Conservation (phyloP, 2,797 vertebrate genomes). For the Arnoldichthys spilopterus region DNA sequence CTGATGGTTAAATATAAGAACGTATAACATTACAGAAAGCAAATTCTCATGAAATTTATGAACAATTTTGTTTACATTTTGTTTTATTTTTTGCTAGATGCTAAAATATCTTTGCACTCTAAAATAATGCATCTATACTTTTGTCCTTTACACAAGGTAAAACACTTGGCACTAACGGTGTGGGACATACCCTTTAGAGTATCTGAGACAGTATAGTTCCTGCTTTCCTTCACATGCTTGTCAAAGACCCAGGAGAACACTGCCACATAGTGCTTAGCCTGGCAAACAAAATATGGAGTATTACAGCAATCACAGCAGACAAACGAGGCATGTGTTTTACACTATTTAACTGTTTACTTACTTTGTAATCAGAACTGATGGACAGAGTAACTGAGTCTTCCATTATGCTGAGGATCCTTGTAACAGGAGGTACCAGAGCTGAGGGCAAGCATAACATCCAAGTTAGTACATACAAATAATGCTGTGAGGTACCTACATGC, state of each 20-base stretch:
- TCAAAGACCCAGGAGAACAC: conserved; percentile 94
- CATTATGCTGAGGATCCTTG: conserved; percentile 77
- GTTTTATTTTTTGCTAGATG: too few relatives aligned
- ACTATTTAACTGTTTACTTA: neutral
- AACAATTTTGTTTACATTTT: too few relatives aligned
- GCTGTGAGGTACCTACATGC: neutral
- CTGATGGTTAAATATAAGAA: too few relatives aligned
- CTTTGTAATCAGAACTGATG: conserved; percentile 78
- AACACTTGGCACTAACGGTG: neutral
- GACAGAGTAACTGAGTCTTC: conserved; percentile 85
- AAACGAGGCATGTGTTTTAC: neutral
- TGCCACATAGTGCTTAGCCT: conserved; percentile 88
- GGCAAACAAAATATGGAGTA: conserved; percentile 47
- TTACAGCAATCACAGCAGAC: neutral
- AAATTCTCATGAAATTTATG: too few relatives aligned
- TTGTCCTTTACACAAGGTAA: neutral
- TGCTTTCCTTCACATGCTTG: conserved; percentile 88
- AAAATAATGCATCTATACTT: too few relatives aligned
- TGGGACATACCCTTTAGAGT: conserved; percentile 80
- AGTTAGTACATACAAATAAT: neutral
- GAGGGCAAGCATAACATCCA: conserved; percentile 34
- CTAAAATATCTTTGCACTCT: too few relatives aligned
- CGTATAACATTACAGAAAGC: too few relatives aligned
- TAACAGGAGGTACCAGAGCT: conserved; percentile 89
- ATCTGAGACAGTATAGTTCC: conserved; percentile 77